Evolutionary conservation across 2,113 vertebrate genomes (phyloP).

Genomic region (Ovibos moschatus): DNA sequence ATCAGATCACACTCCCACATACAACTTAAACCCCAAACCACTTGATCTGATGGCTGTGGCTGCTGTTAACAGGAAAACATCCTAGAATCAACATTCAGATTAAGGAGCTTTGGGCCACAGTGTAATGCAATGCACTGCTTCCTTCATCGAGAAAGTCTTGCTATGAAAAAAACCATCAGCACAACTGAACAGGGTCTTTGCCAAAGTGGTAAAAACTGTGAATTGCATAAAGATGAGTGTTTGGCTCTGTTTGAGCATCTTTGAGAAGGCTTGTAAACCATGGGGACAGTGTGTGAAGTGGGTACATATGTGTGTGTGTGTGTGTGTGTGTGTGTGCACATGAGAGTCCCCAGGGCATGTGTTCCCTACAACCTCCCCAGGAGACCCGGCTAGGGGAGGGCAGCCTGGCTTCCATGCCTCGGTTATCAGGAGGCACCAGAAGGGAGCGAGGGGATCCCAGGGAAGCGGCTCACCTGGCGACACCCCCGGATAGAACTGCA

Average conservation of each 20-base stretch:
- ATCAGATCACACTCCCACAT: no score
- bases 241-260: neutral
- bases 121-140: neutral
- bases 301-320: no score
- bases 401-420: neutral
- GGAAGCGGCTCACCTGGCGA: neutral
- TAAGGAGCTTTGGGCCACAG: neutral
- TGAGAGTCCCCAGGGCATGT: neutral
- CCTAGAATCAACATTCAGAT: neutral
- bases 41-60: neutral
- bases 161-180: neutral
- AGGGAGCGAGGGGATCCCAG: rapidly evolving
- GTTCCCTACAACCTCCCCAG: neutral
- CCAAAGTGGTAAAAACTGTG: neutral
- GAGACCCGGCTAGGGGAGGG: neutral
- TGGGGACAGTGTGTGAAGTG: neutral
- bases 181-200: neutral
- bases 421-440: neutral
- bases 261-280: neutral
- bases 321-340: rapidly evolving
- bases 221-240: neutral
- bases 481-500: neutral
- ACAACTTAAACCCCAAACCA: no score
- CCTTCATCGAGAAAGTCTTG: neutral
- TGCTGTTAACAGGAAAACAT: neutral